Evolutionary conservation across 2,113 vertebrate genomes (phyloP).

Genomic region (Neomonachus schauinslandi): DNA sequence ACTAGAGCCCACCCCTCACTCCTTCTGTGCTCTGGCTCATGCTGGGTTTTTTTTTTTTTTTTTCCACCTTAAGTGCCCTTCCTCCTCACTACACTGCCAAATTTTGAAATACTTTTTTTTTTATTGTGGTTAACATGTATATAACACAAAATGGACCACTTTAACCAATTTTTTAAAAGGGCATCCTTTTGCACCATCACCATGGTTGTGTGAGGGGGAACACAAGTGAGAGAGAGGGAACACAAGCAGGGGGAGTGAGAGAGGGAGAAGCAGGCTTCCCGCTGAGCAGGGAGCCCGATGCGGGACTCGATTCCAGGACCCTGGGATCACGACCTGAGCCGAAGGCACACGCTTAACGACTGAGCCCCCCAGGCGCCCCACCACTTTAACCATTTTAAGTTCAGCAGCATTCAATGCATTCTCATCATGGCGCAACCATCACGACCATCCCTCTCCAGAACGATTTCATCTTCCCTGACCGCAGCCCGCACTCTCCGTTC

Average conservation of each 20-base stretch:
- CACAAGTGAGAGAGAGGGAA: too few species aligned
- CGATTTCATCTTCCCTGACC: background rate
- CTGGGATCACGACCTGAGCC: too few species aligned
- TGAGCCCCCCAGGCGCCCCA: too few species aligned
- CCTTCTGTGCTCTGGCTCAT: background rate
- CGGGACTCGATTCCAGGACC: too few species aligned
- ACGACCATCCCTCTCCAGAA: background rate
- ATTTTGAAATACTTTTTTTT: background rate
- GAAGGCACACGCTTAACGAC: too few species aligned
- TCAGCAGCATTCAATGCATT: background rate
- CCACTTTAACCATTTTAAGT: background rate
- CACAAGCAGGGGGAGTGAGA: too few species aligned
- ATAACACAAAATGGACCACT: too few species aligned
- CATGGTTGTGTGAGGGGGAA: too few species aligned
- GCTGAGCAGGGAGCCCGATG: too few species aligned
- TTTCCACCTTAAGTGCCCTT: background rate
- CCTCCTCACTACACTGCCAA: background rate
- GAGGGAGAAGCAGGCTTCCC: too few species aligned
- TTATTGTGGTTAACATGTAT: background rate
- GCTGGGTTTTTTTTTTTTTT: background rate
- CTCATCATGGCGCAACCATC: background rate
- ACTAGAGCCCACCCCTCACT: background rate
- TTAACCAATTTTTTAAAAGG: too few species aligned
- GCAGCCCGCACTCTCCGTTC: background rate
- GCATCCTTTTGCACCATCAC: too few species aligned